Evolutionary conservation across 2,888 invertebrate species (phyloP).

Genomic region (Drosophila paracracens): DNA sequence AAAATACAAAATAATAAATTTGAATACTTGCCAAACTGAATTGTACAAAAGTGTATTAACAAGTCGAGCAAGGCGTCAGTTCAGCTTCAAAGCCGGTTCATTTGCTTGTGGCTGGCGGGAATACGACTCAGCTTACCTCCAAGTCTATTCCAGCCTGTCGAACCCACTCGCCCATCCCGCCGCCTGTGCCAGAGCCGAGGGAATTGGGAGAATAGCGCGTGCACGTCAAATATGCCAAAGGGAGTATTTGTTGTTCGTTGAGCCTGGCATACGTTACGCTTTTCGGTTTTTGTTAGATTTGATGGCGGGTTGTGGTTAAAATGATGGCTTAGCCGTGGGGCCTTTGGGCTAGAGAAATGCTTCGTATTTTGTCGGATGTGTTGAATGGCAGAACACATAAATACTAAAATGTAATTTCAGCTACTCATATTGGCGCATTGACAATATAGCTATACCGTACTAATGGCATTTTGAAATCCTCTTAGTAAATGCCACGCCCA

Average conservation of each 20-base stretch:
- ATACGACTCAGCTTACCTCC: constrained; percentile 36
- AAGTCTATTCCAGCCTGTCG: constrained; percentile 6
- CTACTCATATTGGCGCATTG: constrained; percentile 63
- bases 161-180: background rate
- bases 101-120: constrained; percentile 36
- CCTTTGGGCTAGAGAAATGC: constrained; percentile 1
- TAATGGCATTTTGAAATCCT: constrained; percentile 47
- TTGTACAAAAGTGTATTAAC: constrained; percentile 11
- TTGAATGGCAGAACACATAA: constrained; percentile 54
- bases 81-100: constrained; percentile 20
- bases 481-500: constrained; percentile 39
- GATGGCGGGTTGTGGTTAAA: constrained; percentile 34
- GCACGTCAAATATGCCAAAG: constrained; percentile 65
- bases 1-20: background rate
- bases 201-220: constrained; percentile 52
- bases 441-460: constrained; percentile 24
- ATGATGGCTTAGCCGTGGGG: constrained; percentile 29
- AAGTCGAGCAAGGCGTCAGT: background rate
- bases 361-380: constrained; percentile 28
- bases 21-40: background rate
- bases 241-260: constrained; percentile 54
- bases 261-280: constrained; percentile 58
- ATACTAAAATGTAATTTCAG: constrained; percentile 68
- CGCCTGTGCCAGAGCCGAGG: constrained; percentile 1
- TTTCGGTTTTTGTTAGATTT: constrained; percentile 59